Conservation (phyloP, 2,888 invertebrate genomes). For the Chymomyza fuscimana region DNA sequence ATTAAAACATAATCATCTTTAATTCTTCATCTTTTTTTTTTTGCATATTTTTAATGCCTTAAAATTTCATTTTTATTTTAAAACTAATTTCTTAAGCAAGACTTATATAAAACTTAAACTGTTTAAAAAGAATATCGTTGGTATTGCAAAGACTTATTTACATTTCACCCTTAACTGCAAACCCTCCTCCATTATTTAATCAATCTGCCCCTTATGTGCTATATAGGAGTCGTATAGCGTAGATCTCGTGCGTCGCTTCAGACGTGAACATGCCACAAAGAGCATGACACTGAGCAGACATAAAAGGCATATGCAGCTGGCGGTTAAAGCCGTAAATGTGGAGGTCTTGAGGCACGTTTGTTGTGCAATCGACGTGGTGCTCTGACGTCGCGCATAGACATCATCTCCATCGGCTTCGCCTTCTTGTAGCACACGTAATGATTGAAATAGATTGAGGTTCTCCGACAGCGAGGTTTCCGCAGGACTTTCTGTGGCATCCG, state of each 20-base stretch:
- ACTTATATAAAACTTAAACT: not conserved
- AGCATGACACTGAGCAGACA: conserved; percentile 87
- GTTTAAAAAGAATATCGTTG: not conserved
- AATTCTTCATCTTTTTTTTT: not conserved
- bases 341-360: conserved; percentile 85
- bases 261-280: conserved; percentile 87
- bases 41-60: not conserved
- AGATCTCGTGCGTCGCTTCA: conserved; percentile 82
- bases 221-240: conserved; percentile 82
- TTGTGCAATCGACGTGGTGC: conserved; percentile 46
- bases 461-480: conserved; percentile 85
- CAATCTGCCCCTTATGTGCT: conserved; percentile 84
- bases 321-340: conserved; percentile 85
- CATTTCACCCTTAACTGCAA: not conserved
- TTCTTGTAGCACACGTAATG: conserved; percentile 91
- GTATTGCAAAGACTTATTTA: not conserved
- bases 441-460: conserved; percentile 94
- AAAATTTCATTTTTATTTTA: not conserved
- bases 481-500: conserved; percentile 65
- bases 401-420: conserved; percentile 84
- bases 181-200: conserved; percentile 70
- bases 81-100: not conserved
- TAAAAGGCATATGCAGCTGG: conserved; percentile 85
- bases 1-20: not conserved
- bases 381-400: conserved; percentile 57